These are phyloP conservation scores for Coregonus suidteri DNA, from an alignment of 2,797 vertebrate genomes.

Conservation along the genomic window DNA sequence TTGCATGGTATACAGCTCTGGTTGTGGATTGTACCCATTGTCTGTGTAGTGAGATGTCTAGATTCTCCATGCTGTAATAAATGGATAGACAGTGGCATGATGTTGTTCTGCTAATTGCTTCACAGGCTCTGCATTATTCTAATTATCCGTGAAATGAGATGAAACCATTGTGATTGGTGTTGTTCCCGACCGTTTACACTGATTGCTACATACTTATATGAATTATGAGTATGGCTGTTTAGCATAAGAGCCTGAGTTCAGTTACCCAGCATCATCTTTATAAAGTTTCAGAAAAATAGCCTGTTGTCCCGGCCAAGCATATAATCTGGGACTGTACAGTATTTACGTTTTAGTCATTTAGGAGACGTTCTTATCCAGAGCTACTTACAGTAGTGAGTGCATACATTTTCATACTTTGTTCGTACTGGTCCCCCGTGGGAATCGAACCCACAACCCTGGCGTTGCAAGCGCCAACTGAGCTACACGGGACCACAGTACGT, in stretches of 20 bases:
- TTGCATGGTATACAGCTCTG: not conserved
- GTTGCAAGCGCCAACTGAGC: too few relatives aligned
- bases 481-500: too few relatives aligned
- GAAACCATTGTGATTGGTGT: not conserved
- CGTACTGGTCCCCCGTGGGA: too few relatives aligned
- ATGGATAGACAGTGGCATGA: not conserved
- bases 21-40: not conserved
- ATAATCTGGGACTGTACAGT: not conserved
- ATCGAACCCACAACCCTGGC: too few relatives aligned
- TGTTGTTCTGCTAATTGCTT: slow-evolving; percentile 4
- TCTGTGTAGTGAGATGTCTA: not conserved
- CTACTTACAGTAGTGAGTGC: too few relatives aligned
- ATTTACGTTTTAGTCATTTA: too few relatives aligned
- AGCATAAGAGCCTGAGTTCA: not conserved
- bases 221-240: not conserved
- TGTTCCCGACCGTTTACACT: not conserved
- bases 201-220: not conserved
- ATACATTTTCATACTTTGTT: too few relatives aligned
- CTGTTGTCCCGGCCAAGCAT: not conserved
- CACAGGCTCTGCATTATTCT: not conserved
- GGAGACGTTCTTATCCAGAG: too few relatives aligned
- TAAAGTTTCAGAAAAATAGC: not conserved
- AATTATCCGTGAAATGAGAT: slow-evolving; percentile 1
- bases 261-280: not conserved
- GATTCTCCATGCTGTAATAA: not conserved